Evolutionary conservation across 2,113 vertebrate species (phyloP), one percentile per base, ranked within the genome.

Genomic region (Corythornis vintsioides): DNA sequence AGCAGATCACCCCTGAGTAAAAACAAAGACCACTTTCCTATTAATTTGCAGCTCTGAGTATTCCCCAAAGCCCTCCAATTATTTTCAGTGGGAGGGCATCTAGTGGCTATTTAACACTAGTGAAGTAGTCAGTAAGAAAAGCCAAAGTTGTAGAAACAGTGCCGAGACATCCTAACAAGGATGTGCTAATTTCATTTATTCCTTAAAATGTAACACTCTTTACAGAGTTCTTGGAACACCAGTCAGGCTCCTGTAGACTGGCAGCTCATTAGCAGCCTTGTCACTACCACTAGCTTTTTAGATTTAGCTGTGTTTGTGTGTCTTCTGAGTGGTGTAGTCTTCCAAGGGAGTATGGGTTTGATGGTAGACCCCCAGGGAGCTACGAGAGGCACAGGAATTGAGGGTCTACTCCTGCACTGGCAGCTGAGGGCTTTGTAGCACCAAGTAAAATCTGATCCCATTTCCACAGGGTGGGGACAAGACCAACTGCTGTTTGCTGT

Each of bases 381-480:
- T 43, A 63, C 21, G 60, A 40, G 60, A 4, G 29, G 40, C 52
- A 67, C 21, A 61, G 33, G 31, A 92, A 57, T 0, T 40, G 67
- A 70, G 45, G 29, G 26, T 52, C 53, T 63, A 31, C 72, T 14
- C 24, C 24, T 50, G 31, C 20, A 40, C 5, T 2, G 3, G 45
- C 61, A 69, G 67, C 31, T 0, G 1, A 72, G 9, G 22, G 53
- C 48, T 10, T 12, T 2, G 0, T 6, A 60, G 61, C 5, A 20
- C 20, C 52, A 13, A 60, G 29, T 25, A 56, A 85, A 85, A 56
- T 38, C n/a, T 28, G 7, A 47, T 17, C 38, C n/a, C 7, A 28
- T 40, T 66, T 73, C 56, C 38, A 9, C 0, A 10, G 22, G 20
- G 13, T 21, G 22, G 19, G 22, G 40, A 59, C 40, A 71, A 35